Evolutionary conservation across 2,888 invertebrate genomes (phyloP), one percentile per base, ranked within the genome.

Genomic region (Eupithecia tripunctaria): DNA sequence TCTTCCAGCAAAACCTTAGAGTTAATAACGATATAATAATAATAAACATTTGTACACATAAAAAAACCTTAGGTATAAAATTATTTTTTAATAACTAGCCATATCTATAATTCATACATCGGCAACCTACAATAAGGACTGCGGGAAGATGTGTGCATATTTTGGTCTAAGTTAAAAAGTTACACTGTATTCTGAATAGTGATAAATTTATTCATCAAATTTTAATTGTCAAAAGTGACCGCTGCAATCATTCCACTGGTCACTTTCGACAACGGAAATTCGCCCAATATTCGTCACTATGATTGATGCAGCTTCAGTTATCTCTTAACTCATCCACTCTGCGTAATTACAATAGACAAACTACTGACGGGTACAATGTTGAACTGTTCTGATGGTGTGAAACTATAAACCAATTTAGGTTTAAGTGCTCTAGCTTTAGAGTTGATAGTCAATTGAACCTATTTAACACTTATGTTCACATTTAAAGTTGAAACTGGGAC

Each of bases 291-390:
- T 8, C 56, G 10, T 63, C n/a, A 29, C 62, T 15, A 63, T 63
- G 62, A 63, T 63, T 63, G 62, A 63, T 63, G 32, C 62, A 18
- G 60, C 18, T 12, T 62, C 62, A 62, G n/a, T 62, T 29, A 62
- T 36, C 62, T n/a, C 29, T 63, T n/a, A 62, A 62, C n/a, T 27
- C n/a, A 32, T 62, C 62, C n/a, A 63, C 62, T 63, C 62, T 63
- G 36, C 32, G 36, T 63, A 36, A 63, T 36, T 63, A 63, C 32
- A 36, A 18, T 36, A 21, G 32, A 32, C 32, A 36, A 62, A 62
- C 62, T 62, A 60, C 18, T 10, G 51, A 12, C 10, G 21, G 25
- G 21, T 51, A 51, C 10, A 21, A 51, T 21, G 51, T 25, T 21
- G 10, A 21, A 14, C 12, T 25, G 56, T 56, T 21, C 14, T 25